These are phyloP conservation scores for Acanthurus leucopareius DNA, from an alignment of 2,797 vertebrate species.

Conservation along the genomic window DNA sequence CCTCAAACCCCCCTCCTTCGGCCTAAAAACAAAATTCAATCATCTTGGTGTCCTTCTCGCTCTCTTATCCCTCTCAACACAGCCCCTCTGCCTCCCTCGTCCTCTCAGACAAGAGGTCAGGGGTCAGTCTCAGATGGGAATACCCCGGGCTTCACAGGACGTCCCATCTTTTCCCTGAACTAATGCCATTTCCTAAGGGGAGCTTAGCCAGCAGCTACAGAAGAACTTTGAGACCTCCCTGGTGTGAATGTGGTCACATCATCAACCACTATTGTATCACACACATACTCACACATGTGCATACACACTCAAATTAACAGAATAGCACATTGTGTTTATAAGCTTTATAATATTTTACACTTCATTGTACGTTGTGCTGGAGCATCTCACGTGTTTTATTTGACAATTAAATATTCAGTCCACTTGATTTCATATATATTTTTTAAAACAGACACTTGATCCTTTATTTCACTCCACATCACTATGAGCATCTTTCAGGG, in stretches of 20 bases:
- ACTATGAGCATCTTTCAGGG: background rate
- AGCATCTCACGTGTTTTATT: background rate
- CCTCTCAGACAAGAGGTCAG: constrained; percentile 67
- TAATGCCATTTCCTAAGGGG: constrained; percentile 66
- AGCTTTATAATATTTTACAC: no score
- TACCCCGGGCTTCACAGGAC: constrained; percentile 61
- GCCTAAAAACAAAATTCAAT: constrained; percentile 86
- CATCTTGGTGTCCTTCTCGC: constrained; percentile 68
- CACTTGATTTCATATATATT: background rate
- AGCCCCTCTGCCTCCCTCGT: constrained; percentile 5
- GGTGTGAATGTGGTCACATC: constrained; percentile 48
- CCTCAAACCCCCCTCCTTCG: constrained; percentile 80
- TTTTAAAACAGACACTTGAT: background rate
- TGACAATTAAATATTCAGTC: background rate
- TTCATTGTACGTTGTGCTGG: background rate
- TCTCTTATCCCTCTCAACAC: constrained; percentile 62
- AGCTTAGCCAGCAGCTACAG: constrained; percentile 58
- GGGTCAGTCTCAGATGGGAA: constrained; percentile 70
- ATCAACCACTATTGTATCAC: background rate
- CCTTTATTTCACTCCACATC: background rate
- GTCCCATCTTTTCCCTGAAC: constrained; percentile 70
- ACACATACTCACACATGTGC: constrained; percentile 26
- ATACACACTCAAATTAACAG: constrained; percentile 5
- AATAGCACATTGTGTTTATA: background rate
- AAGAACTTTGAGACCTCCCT: constrained; percentile 60